These are phyloP conservation scores for Eremophila alpestris DNA, from an alignment of 2,797 vertebrate species.

Conservation along the genomic window DNA sequence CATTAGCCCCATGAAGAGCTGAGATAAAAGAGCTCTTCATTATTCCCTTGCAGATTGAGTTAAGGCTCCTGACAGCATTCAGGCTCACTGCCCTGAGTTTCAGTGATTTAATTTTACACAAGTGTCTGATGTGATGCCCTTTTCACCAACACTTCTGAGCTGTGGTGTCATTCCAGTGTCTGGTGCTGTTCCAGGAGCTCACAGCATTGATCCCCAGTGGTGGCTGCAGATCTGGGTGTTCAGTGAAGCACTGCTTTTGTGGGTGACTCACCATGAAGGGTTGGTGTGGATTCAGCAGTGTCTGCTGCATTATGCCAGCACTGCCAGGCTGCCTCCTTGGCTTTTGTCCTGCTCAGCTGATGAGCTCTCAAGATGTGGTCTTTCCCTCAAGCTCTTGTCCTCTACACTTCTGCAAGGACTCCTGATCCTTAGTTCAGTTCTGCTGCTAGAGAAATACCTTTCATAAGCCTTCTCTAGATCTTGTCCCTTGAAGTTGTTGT, in stretches of 20 bases:
- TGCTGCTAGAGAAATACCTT: neutral
- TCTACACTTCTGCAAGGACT: neutral
- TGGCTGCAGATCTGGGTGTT: neutral
- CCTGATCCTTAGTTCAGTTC: neutral
- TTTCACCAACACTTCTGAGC: neutral
- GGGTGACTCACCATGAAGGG: neutral
- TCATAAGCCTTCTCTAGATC: neutral
- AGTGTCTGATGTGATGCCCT: neutral
- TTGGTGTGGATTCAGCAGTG: neutral
- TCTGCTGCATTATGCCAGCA: neutral
- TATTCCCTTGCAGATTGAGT: slow-evolving; percentile 56
- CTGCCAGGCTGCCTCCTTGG: slow-evolving; percentile 2
- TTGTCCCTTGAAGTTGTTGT: neutral
- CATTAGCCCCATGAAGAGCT: slow-evolving; percentile 30
- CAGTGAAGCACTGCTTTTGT: neutral
- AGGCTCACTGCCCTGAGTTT: slow-evolving; percentile 1
- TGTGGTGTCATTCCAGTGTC: neutral
- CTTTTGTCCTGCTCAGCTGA: slow-evolving; percentile 10
- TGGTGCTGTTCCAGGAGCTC: neutral
- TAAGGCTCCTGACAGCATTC: slow-evolving; percentile 40
- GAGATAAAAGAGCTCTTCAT: slow-evolving; percentile 39
- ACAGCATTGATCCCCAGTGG: accelerated
- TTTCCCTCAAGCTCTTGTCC: slow-evolving; percentile 31
- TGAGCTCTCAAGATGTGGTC: slow-evolving; percentile 15
- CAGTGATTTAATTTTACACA: slow-evolving; percentile 34